These are phyloP conservation scores for Strix aluco DNA, from an alignment of 2,113 vertebrate species.

Conservation along the genomic window DNA sequence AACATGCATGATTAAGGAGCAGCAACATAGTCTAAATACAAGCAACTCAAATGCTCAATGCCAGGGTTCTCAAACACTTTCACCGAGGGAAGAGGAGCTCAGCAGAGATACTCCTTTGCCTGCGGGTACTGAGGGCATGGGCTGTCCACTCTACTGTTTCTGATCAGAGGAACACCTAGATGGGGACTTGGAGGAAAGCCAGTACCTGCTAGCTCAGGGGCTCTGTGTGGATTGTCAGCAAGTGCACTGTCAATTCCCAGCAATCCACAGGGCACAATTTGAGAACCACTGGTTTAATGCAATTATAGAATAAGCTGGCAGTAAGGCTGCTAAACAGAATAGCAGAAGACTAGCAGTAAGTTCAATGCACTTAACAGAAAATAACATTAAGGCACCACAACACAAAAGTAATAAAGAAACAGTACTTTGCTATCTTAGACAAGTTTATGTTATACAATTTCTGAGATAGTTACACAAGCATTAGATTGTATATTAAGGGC, in stretches of 20 bases:
- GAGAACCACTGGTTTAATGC: constrained; percentile 59
- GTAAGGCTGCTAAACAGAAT: constrained; percentile 31
- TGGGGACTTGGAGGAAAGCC: neutral
- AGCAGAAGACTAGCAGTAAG: constrained; percentile 40
- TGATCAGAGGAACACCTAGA: neutral
- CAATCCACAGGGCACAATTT: neutral
- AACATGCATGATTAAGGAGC: constrained; percentile 91
- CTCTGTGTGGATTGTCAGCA: constrained; percentile 2
- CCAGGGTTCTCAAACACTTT: constrained; percentile 54
- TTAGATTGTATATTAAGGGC: neutral
- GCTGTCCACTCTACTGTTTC: neutral
- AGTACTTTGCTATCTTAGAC: neutral
- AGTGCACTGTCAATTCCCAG: neutral
- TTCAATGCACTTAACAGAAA: constrained; percentile 38
- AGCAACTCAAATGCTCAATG: constrained; percentile 71
- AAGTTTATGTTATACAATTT: neutral
- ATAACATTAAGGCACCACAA: neutral
- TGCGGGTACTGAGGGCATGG: neutral
- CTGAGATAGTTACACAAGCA: neutral
- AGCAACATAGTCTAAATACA: constrained; percentile 75
- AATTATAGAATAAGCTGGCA: constrained; percentile 40
- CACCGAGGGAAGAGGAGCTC: neutral
- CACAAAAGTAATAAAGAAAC: neutral
- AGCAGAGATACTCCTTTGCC: neutral
- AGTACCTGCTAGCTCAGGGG: neutral